Percentiles rank a stretch among this genome's conserved stretches.
Evolutionary conservation across 2,113 vertebrate genomes (phyloP).

Genomic region (Ramphastos sulfuratus): DNA sequence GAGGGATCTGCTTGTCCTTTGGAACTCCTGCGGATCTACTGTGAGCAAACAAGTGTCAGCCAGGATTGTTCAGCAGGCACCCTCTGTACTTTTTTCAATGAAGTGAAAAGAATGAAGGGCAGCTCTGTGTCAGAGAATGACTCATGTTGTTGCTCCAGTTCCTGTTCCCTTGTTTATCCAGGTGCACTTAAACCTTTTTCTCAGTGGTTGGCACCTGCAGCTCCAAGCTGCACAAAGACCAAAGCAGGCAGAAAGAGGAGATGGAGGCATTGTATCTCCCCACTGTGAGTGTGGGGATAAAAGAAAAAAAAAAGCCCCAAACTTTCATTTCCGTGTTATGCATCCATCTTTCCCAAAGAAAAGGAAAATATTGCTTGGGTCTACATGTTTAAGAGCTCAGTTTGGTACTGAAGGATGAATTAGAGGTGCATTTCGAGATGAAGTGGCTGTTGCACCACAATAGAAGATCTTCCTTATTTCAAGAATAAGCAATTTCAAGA

Average conservation of each 20-base stretch:
- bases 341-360: neutral
- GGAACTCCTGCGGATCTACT: neutral
- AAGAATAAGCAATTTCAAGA: neutral
- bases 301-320: neutral
- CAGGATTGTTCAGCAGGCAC: slow-evolving; percentile 23
- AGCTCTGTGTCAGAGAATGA: neutral
- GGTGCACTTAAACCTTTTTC: neutral
- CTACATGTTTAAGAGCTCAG: neutral
- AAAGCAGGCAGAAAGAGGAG: rapidly evolving
- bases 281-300: no score
- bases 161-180: slow-evolving; percentile 36
- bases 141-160: neutral
- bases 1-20: neutral
- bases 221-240: neutral
- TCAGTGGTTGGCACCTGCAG: neutral
- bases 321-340: neutral
- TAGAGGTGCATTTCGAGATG: neutral
- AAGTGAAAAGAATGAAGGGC: neutral
- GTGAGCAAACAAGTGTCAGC: neutral
- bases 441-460: neutral
- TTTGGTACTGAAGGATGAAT: neutral
- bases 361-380: neutral
- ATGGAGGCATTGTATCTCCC: neutral
- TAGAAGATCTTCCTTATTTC: neutral
- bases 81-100: slow-evolving; percentile 7